Base-by-base conservation (phyloP, 2,113 vertebrate genomes). In the Myrmecobius fasciatus region DNA sequence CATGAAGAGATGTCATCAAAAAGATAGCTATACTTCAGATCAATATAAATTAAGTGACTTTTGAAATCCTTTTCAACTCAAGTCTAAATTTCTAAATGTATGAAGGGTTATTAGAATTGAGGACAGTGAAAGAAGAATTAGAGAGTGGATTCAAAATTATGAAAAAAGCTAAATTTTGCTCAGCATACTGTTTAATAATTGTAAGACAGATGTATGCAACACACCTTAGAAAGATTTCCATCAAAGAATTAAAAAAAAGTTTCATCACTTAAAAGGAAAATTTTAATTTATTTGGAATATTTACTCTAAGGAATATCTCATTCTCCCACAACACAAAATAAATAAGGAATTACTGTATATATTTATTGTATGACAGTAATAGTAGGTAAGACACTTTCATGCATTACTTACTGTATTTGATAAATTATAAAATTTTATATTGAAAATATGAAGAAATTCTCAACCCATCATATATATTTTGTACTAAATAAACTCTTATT, bases 231-330 rank as follows among this genome's bases (percentile, higher is more conserved):
- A 94, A 92, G 26, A 92, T 75, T 94, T 95, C 52, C 88, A 94
- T 26, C 90, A 92, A 96, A 89, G 49, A 89, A 96, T 5, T 53
- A 4, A 89, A 67, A 90, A 93, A 95, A 93, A 92, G 53, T 94
- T 47, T 24, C 54, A 49, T 25, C 94, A 1, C 95, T 97, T 92
- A 95, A 96, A 96, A 92, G 51, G 9, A 89, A 91, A 83, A 89
- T 20, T 91, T 95, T 43, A 93, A 53, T 52, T 91, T 49, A 91
- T 53, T 91, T 93, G 89, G 91, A 94, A 83, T 83, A 53, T 25
- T 90, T 83, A 92, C 48, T 67, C 94, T 53, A 53, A 1, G 26
- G 51, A 83, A 53, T 0, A 96, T 52, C 31, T 93, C 53, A 92
- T 89, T 95, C n/a, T 94, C 53, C 17, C 89, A n/a, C 26, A 90